Base-by-base conservation (phyloP, 2,797 vertebrate genomes). In the Todus mexicanus region DNA sequence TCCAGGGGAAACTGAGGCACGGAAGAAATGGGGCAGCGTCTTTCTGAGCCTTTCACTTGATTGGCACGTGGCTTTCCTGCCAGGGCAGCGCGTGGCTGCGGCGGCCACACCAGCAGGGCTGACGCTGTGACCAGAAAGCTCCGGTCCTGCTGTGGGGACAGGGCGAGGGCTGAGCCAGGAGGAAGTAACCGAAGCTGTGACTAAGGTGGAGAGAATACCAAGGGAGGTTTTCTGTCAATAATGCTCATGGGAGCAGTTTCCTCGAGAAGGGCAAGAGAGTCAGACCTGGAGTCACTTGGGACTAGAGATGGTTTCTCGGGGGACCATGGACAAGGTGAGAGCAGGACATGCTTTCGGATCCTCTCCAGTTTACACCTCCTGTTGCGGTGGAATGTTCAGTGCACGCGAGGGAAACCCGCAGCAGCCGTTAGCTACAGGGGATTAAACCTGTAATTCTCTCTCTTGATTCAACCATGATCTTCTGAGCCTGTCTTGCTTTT, bases 171-270 rank as follows among this genome's bases (percentile, higher is more conserved):
- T 20, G 77, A 57, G 50, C 3, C 10, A 92, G 75, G 61, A 93
- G 94, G 94, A 93, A 92, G 84, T 63, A 90, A 56, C 66, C 43
- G 72, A 69, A 48, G 12, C 65, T 40, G 59, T 95, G 96, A 95
- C 75, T 94, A 69, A 92, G 56, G 18, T 12, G 2, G 79, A 35
- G 69, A 81, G 89, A 84, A 73, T 40, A 94, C 69, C 85, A 75
- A 47, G 82, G 82, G 56, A 93, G 66, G 85, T 80, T 94, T 93
- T 69, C 76, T 73, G 57, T 61, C 76, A 43, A 9, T 51, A 33
- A 38, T 47, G 86, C 79, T 91, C 89, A 50, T 65, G 38, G 78
- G 78, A 82, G 78, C 27, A 64, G 68, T 91, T 94, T 90, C 93
- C 74, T 82, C 2, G 18, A 73, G 84, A n/a, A 68, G 63, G 69